Base-by-base conservation (phyloP, 2,797 vertebrate genomes). In the Semotilus atromaculatus region DNA sequence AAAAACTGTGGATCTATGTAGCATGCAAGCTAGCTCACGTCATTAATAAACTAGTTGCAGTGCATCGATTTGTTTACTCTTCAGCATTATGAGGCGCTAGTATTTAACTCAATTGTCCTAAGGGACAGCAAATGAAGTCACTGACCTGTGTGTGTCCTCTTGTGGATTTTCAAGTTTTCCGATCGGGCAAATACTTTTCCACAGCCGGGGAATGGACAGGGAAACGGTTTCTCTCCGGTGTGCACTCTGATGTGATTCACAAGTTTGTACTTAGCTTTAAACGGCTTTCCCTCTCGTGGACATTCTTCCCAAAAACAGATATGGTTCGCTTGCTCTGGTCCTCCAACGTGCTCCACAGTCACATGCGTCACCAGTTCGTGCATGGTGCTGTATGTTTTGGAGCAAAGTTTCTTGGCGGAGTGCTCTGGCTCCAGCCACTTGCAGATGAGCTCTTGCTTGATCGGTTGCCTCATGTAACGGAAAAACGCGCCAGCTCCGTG, bases 311-410 rank as follows among this genome's bases (percentile, higher is more conserved):
- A 98, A 92, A 97, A 96, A 92, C 97, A 98, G 91, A 98, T 88
- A 91, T 98, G 97, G 91, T 97, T 97, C 66, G 96, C 95, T 92
- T 98, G 97, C 91, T 98, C 97, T 0, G 97, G 97, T 76, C 97
- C 97, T 84, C 97, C 97, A 70, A 98, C 97, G 89, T 98, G 97
- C 92, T 98, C 97, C 94, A 98, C 97, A 0, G 97, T 97, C 91
- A 98, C 95, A 88, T 98, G 97, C 86, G 97, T 98, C 90, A 98
- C 97, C 38, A 98, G 95, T 94, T 98, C 97, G 91, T 98, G 97
- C 97, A 98, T 98, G 73, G 97, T 99, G 94, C 97, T 99, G 93
- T 98, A 98, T 96, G 97, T 98, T 97, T 99, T 99, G 96, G 98
- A 98, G 95, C 98, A 99, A 87, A 97, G 96, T 96, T 99, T 98